Base-by-base conservation (phyloP, 64 coral and sea anemone genomes). In the Anthopleura sola region DNA sequence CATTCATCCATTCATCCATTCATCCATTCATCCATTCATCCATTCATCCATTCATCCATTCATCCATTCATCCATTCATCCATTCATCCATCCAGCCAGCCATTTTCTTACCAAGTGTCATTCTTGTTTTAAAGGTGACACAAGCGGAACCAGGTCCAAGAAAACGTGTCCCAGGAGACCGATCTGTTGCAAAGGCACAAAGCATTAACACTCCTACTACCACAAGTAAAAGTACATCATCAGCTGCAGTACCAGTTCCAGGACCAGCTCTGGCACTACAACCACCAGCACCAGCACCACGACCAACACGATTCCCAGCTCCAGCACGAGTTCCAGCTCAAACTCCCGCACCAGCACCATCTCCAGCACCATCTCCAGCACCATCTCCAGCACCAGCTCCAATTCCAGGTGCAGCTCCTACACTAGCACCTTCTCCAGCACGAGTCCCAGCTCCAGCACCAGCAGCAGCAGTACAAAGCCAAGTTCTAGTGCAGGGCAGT, bases 401-500 rank as follows among this genome's bases (percentile, higher is more conserved):
- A n/a, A 62, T 62, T 3, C 58, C 58, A 62, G 24, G 2, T n/a
- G 2, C 19, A 26, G 58, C 24, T n/a, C 19, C 58, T n/a, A 62
- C 23, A 62, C 19, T 20, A 62, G 58, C 19, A 24, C 6, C 20
- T 4, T 2, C 23, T 3, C 58, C 58, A 62, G 58, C 2, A 62
- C 6, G 21, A 24, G 19, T 62, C 5, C 58, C 19, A 62, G 21
- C 23, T 24, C 3, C 58, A 24, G 23, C 3, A 23, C 19, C 58
- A 62, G 24, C 58, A 62, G 58, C 23, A 62, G 3, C 6, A 9
- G 75, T 47, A 14, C 50, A 19, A 9, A 90, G 62, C 38, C 82
- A 51, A 24, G 50, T 84, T 39, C 53, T 86, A 14, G 86, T 83
- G 14, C 36, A 89, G 3, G 88, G 93, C 15, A 75, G 85, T 17